phyloP scores from a whole-genome alignment of 1,140 invertebrate genomes.

The Eulimnadia texana region DNA sequence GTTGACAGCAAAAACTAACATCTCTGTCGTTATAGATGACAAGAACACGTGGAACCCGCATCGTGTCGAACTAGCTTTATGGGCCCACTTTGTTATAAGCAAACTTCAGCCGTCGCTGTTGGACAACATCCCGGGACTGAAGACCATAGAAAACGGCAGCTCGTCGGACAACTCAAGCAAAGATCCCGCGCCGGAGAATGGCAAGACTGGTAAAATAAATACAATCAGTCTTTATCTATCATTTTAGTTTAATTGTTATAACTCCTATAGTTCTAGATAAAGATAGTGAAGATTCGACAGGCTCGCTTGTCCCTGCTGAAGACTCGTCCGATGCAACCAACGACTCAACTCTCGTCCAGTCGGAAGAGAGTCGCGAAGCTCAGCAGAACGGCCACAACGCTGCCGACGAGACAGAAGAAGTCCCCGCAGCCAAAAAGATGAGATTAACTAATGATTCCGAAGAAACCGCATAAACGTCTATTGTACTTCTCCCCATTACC shows the following conservation, averaged over 20 bases:
- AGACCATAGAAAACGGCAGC: constrained; percentile 21
- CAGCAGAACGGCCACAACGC: not conserved
- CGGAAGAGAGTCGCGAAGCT: not conserved
- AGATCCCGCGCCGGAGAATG: not conserved
- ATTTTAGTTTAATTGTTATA: not conserved
- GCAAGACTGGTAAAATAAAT: not conserved
- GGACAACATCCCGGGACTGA: constrained; percentile 47
- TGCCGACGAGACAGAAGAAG: not conserved
- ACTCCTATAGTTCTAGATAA: not conserved
- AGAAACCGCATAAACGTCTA: not conserved
- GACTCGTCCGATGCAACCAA: constrained; percentile 15
- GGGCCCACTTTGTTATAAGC: constrained; percentile 73
- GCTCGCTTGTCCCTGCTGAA: constrained; percentile 1
- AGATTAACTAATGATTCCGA: not conserved
- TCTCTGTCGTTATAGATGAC: constrained; percentile 26
- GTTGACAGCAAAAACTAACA: not conserved
- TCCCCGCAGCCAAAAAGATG: not conserved
- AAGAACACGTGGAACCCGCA: constrained; percentile 54
- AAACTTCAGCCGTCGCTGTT: constrained; percentile 68
- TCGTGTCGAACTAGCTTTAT: constrained; percentile 71
- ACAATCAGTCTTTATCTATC: not conserved
- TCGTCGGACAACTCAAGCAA: not conserved
- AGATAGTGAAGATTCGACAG: constrained; percentile 13
- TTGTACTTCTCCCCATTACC: not conserved
- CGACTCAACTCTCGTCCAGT: no score